A percentile compares a stretch with the other conserved stretches of the same genome.
Conservation (phyloP, 2,113 vertebrate species). For the Burhinus bistriatus region DNA sequence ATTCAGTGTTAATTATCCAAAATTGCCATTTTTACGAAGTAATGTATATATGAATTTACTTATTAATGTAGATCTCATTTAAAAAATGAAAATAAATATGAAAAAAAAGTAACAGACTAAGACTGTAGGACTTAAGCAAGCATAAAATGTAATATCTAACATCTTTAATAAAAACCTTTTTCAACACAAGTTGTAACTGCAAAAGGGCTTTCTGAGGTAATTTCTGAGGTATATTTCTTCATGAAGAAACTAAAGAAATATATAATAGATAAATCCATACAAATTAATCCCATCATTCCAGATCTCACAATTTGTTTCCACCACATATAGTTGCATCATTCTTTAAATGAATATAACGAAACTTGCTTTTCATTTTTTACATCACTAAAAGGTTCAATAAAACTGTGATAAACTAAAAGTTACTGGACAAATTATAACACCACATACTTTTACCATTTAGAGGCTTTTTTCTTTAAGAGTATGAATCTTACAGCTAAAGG, state of each 20-base stretch:
- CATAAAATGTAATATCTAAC: not conserved
- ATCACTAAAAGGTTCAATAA: not conserved
- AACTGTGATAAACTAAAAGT: not conserved
- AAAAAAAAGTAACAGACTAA: not conserved
- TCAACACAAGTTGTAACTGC: not conserved
- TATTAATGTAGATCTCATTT: not conserved
- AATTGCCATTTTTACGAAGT: not conserved
- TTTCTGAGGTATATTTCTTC: not conserved
- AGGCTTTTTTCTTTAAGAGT: not conserved
- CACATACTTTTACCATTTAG: not conserved
- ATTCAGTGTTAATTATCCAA: not conserved
- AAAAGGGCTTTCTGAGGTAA: not conserved
- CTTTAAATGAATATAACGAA: not conserved
- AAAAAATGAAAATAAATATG: not conserved
- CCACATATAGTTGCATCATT: not conserved
- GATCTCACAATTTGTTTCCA: not conserved
- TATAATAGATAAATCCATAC: not conserved
- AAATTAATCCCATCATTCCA: not conserved
- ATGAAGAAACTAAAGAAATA: not conserved
- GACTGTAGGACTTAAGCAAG: not conserved
- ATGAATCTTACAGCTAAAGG: not conserved
- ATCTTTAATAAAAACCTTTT: not conserved
- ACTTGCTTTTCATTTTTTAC: not conserved
- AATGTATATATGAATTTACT: not conserved
- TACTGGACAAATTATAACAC: not conserved